Evolutionary conservation across 1,140 invertebrate genomes (phyloP).

Genomic region (Drosophila eugracilis): DNA sequence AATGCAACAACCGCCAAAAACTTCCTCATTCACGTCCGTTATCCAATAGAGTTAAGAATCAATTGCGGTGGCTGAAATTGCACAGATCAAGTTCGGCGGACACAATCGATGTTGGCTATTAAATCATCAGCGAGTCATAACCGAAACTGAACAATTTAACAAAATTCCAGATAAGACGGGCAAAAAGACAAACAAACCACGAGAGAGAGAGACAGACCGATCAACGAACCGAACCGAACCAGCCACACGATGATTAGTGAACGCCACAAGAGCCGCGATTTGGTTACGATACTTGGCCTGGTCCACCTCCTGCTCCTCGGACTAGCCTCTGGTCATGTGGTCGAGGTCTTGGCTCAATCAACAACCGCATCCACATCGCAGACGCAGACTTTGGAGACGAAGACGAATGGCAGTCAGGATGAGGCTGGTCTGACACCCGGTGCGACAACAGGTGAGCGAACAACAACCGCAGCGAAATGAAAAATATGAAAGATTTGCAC

Average conservation of each 20-base stretch:
- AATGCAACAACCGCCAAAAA: conserved; percentile 14
- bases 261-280: conserved; percentile 80
- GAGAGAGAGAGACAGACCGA: conserved; percentile 44
- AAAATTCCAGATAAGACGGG: conserved; percentile 67
- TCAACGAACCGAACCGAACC: conserved; percentile 46
- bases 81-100: conserved; percentile 40
- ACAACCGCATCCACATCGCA: conserved; percentile 28
- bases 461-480: conserved; percentile 63
- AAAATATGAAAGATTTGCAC: conserved; percentile 79
- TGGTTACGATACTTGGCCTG: conserved; percentile 70
- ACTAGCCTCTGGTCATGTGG: conserved; percentile 55
- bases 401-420: conserved; percentile 65
- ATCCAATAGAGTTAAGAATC: conserved; percentile 49
- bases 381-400: conserved; percentile 38
- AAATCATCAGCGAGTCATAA: conserved; percentile 59
- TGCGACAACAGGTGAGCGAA: conserved; percentile 72
- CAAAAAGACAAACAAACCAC: conserved; percentile 15
- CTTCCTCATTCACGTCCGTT: conserved; percentile 40
- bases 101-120: conserved; percentile 52
- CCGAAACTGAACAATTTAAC: conserved; percentile 51
- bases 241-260: conserved; percentile 78
- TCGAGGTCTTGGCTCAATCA: conserved; percentile 70
- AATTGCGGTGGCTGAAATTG: conserved; percentile 27
- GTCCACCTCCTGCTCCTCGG: conserved; percentile 30
- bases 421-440: conserved; percentile 68